A percentile compares a stretch with the other conserved stretches of the same genome.
Evolutionary conservation across 2,888 invertebrate species (phyloP).

Genomic region (Archaeoteleia sp.): DNA sequence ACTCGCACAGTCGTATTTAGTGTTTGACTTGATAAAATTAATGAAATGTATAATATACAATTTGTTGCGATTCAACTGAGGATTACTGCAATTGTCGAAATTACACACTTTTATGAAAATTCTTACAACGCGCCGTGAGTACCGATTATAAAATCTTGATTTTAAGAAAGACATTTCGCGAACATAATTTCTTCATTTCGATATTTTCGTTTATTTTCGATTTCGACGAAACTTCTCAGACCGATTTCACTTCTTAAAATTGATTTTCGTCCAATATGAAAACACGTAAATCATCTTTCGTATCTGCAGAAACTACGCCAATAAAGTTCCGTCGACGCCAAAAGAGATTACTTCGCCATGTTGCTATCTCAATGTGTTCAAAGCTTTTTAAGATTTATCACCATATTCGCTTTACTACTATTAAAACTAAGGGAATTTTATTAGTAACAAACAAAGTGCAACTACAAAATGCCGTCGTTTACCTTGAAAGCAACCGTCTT

Average conservation of each 20-base stretch:
- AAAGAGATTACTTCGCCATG: slow-evolving; percentile 28
- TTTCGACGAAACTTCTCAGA: slow-evolving; percentile 11
- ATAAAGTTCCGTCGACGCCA: slow-evolving; percentile 29
- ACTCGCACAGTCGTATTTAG: slow-evolving; percentile 8
- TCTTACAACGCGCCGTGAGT: not conserved
- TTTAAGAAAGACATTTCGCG: slow-evolving; percentile 3
- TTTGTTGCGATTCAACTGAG: not conserved
- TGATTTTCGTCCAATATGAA: slow-evolving; percentile 20
- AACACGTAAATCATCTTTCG: slow-evolving; percentile 26
- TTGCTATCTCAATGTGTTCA: slow-evolving; percentile 30
- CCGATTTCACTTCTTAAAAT: slow-evolving; percentile 27
- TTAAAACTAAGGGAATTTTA: slow-evolving; percentile 14
- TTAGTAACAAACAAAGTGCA: slow-evolving; percentile 20
- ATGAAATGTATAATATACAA: slow-evolving; percentile 10
- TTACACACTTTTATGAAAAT: slow-evolving; percentile 1
- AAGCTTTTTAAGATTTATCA: slow-evolving; percentile 24
- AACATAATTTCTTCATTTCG: not conserved
- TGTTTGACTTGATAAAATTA: slow-evolving; percentile 9
- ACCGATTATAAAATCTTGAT: too few relatives aligned
- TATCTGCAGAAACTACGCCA: slow-evolving; percentile 26
- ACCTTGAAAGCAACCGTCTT: not conserved
- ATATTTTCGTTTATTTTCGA: slow-evolving; percentile 4
- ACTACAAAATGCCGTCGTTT: slow-evolving; percentile 3
- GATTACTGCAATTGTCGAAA: not conserved
- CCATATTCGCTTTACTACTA: slow-evolving; percentile 24